Evolutionary conservation across 2,888 invertebrate genomes (phyloP).

Genomic region (Lamproptera curius): DNA sequence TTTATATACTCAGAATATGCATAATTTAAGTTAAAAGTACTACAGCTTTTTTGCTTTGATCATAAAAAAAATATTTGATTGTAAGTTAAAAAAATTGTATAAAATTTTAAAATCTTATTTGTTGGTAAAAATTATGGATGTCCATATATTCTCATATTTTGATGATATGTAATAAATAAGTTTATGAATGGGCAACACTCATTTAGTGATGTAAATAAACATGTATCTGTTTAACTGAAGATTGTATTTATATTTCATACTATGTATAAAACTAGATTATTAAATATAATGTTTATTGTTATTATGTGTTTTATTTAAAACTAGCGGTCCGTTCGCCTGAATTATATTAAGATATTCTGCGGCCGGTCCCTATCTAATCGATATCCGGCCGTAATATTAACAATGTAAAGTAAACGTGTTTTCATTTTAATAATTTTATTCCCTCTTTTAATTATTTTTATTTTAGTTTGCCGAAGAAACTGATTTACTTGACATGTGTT

Average conservation of each 20-base stretch:
- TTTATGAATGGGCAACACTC: constrained; percentile 11
- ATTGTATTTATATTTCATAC: constrained; percentile 69
- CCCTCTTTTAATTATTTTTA: no score
- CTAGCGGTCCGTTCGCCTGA: no score
- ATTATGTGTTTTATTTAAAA: constrained; percentile 34
- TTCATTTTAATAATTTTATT: no score
- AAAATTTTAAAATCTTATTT: constrained; percentile 7
- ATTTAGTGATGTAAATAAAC: constrained; percentile 46
- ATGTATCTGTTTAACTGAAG: constrained; percentile 47
- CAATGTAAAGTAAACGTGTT: no score
- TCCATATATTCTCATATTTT: constrained; percentile 9
- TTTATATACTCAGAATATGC: constrained; percentile 8
- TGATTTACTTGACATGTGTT: no score
- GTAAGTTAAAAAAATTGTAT: constrained; percentile 8
- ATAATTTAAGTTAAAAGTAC: constrained; percentile 15
- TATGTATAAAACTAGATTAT: constrained; percentile 57
- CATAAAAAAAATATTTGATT: background rate
- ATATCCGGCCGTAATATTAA: no score
- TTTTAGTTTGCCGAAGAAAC: no score
- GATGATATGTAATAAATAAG: constrained; percentile 1
- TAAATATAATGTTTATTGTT: constrained; percentile 73
- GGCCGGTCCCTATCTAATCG: no score
- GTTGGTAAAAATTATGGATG: background rate
- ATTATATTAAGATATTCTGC: no score
- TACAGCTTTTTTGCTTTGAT: background rate